phyloP scores from a whole-genome alignment of 1,140 invertebrate species.

The Battus philenor region DNA sequence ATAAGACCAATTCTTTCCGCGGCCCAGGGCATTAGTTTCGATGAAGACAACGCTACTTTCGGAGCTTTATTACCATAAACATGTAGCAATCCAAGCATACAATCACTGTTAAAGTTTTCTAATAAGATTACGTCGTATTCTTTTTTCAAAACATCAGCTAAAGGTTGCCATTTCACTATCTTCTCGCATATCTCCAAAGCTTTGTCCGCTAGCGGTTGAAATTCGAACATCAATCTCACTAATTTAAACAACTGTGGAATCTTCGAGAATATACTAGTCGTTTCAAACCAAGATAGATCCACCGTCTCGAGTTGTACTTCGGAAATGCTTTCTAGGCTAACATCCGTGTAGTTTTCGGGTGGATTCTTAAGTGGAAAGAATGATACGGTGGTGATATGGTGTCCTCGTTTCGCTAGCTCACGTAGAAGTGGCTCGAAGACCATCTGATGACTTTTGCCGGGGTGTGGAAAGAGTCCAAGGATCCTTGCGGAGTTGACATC shows the following conservation, averaged over 20 bases:
- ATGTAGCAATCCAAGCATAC: constrained; percentile 78
- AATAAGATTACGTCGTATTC: constrained; percentile 81
- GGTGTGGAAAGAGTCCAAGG: constrained; percentile 79
- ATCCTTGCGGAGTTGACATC: constrained; percentile 52
- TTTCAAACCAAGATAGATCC: constrained; percentile 31
- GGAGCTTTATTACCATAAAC: constrained; percentile 73
- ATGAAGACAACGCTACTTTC: constrained; percentile 77
- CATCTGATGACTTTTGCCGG: constrained; percentile 82
- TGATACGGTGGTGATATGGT: constrained; percentile 81
- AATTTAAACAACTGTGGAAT: constrained; percentile 21
- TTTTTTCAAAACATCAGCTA: constrained; percentile 58
- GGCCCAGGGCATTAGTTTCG: constrained; percentile 78
- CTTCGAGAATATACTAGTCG: constrained; percentile 15
- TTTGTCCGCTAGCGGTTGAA: constrained; percentile 26
- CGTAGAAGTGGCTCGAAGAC: constrained; percentile 80
- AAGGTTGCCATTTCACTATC: constrained; percentile 49
- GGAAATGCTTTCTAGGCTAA: constrained; percentile 48
- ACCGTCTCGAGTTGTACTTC: constrained; percentile 25
- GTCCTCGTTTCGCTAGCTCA: constrained; percentile 77
- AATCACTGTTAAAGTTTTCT: constrained; percentile 82
- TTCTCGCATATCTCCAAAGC: constrained; percentile 46
- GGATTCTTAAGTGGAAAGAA: constrained; percentile 62
- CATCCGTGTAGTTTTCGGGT: constrained; percentile 48
- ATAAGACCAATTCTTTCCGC: constrained; percentile 75
- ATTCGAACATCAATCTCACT: constrained; percentile 15